Base-by-base conservation (phyloP, 2,797 vertebrate species). In the Crypturellus tataupa region DNA sequence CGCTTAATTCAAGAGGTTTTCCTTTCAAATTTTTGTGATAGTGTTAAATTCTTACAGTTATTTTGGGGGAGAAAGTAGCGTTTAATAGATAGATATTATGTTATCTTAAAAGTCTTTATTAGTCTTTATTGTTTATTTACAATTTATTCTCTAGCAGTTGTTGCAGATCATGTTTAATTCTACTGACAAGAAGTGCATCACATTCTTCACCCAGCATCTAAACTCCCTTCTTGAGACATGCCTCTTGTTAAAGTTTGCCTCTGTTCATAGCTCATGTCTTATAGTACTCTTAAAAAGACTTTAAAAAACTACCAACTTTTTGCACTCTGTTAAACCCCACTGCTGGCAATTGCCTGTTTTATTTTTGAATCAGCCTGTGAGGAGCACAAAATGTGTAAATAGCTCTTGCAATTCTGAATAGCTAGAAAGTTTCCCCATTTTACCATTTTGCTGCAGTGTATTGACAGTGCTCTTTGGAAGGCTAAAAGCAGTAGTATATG, bases 261-360 rank as follows among this genome's bases (percentile, higher is more conserved):
- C 13, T 5, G 4, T 19, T 24, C 14, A 0, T 29, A 29, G 40
- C 14, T 69, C 5, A 1, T 6, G 24, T 24, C n/a, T 24, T 58
- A 2, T 2, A 1, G 15, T 3, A 67, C 49, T 5, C 42, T 37
- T 27, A 29, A 21, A 70, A 75, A 71, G 69, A 8, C 12, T 37
- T 49, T 29, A 80, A 64, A 37, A 76, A 70, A 70, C 20, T 5
- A 5, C 37, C 56, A 60, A 23, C 44, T 39, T 77, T 82, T 20
- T 25, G 6, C 35, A 13, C 12, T 80, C 40, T 3, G 2, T 44
- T 33, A 69, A 49, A 2, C 4, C 7, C 7, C 18, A 2, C 0
- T 0, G 44, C 31, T 62, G 31, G 9, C 31, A 10, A 2, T 59
- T 49, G 12, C 79, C 12, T 67, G 1, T 47, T 8, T 2, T 46